Evolutionary conservation across 2,888 invertebrate genomes (phyloP), one percentile per base, ranked within the genome.

Genomic region (Ennomos quercinarius): DNA sequence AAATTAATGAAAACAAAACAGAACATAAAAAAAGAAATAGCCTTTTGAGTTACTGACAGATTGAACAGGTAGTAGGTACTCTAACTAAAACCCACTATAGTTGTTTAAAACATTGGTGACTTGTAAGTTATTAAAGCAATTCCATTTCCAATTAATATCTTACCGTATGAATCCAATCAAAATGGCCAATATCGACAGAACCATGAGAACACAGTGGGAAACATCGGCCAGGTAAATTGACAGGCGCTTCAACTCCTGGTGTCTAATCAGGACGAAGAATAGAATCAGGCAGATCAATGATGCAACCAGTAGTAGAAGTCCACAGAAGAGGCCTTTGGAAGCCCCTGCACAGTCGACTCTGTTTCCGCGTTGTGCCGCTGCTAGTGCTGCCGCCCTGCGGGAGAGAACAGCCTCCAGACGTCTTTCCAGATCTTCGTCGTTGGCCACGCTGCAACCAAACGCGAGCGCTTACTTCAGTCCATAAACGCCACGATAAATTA

Each of bases 341-440:
- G 99, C 98, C 34, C 98, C 98, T 40, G 98, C 97, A 84, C 99
- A 99, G 91, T 99, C 98, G 59, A 98, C 97, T 51, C 97, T 95
- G 68, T 97, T 97, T 70, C 96, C 96, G 61, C 95, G 95, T 78
- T 95, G 95, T 69, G 96, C 97, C 71, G 97, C 96, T 53, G 97
- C 97, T 87, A 97, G 93, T 52, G 96, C 97, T 62, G 97, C 97
- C 62, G 97, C 97, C 81, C 97, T 94, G 80, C 97, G 95, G 63
- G 97, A 97, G 70, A 97, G 91, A 96, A 97, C 97, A 77, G 97
- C 96, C 86, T 97, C 97, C 83, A 97, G 93, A 80, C 97, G 95
- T 87, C 97, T 97, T 91, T 97, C 97, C 80, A 97, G 93, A 89
- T 97, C 97, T 89, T 97, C 97, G 79, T 97, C 97, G 75, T 91